phyloP scores from a whole-genome alignment of 2,797 vertebrate genomes.

The Eptatretus atami region DNA sequence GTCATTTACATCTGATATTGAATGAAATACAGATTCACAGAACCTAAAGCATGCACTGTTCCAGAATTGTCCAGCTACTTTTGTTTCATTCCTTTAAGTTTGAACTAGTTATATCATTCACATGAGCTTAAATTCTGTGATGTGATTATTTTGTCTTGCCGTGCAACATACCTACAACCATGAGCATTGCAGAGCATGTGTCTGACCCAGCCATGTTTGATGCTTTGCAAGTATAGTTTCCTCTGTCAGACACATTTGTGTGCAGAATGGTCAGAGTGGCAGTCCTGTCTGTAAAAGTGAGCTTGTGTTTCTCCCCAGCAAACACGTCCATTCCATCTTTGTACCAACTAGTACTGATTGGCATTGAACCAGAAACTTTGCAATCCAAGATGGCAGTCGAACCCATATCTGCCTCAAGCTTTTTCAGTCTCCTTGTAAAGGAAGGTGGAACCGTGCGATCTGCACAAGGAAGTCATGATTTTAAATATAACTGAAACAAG shows the following conservation, averaged over 20 bases:
- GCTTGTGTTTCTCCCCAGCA: conserved; percentile 29
- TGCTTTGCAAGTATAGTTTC: conserved; percentile 56
- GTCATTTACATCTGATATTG: no score
- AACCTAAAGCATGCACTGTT: no score
- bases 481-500: no score
- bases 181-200: conserved; percentile 29
- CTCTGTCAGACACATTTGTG: conserved; percentile 49
- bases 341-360: conserved; percentile 66
- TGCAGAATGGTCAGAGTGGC: conserved; percentile 33
- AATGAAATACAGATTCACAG: no score
- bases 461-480: conserved; percentile 16
- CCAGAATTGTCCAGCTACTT: no score
- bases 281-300: conserved; percentile 45
- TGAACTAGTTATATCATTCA: no score
- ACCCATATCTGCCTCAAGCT: conserved; percentile 36
- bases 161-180: conserved; percentile 53
- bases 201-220: conserved; percentile 55
- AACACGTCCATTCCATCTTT: conserved; percentile 47
- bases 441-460: conserved; percentile 71
- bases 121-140: no score
- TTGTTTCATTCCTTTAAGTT: no score
- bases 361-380: conserved; percentile 71
- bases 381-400: conserved; percentile 38
- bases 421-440: conserved; percentile 62
- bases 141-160: no score